Conservation (phyloP, 2,888 invertebrate species). For the Morpho achilles region DNA sequence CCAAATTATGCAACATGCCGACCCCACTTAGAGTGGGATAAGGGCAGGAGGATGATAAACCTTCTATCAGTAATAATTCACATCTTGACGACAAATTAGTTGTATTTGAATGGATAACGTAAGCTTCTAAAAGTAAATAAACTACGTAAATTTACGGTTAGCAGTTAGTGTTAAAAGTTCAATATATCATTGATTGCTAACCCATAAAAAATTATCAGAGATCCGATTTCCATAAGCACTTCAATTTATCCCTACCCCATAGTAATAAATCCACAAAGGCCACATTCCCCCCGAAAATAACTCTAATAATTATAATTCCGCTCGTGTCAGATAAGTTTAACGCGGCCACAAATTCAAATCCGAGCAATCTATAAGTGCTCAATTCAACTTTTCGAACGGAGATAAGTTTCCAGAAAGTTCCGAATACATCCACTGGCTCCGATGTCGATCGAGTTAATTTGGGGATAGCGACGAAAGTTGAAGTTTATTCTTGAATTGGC, state of each 20-base stretch:
- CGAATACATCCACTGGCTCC: conserved; percentile 34
- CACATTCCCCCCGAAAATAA: conserved; percentile 10
- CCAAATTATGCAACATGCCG: too few relatives aligned
- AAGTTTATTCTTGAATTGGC: conserved; percentile 29
- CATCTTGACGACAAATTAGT: too few relatives aligned
- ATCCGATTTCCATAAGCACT: background rate
- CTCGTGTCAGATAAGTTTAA: conserved; percentile 29
- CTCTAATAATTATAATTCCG: conserved; percentile 30
- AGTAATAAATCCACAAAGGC: background rate
- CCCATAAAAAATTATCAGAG: too few relatives aligned
- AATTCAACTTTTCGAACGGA: conserved; percentile 38
- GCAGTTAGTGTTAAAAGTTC: too few relatives aligned
- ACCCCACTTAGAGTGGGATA: too few relatives aligned
- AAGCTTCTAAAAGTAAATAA: too few relatives aligned
- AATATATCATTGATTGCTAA: too few relatives aligned
- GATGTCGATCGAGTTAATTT: conserved; percentile 32
- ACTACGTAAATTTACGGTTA: too few relatives aligned
- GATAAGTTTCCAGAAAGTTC: conserved; percentile 40
- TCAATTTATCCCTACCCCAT: background rate
- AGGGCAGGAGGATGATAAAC: too few relatives aligned
- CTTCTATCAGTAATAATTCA: too few relatives aligned
- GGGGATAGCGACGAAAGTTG: conserved; percentile 25
- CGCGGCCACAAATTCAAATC: conserved; percentile 31
- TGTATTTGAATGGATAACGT: too few relatives aligned
- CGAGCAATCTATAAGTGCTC: conserved; percentile 28